Base-by-base conservation (phyloP, 2,113 vertebrate genomes). In the Melanostigma gelatinosum region DNA sequence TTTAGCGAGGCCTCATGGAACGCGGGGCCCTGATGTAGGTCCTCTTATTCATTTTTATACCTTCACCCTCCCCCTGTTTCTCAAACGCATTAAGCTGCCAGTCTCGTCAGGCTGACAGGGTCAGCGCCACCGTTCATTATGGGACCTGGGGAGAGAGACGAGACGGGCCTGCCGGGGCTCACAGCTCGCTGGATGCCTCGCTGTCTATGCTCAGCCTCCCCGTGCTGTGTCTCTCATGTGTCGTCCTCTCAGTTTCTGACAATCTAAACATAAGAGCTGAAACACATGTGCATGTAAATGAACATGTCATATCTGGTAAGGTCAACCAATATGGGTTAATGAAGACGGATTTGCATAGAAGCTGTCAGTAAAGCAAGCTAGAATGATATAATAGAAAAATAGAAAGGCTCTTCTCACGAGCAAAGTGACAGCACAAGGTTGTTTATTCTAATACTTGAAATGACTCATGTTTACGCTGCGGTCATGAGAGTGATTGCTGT, bases 101-200 rank as follows among this genome's bases (percentile, higher is more conserved):
- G 94, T 95, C 94, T 77, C 83, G 92, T 97, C 96, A 95, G 88
- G 85, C 85, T 93, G 96, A 96, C 95, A 94, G 95, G 96, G 96
- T 95, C 97, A 92, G 75, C 58, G 82, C 93, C 95, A 94, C 94
- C 94, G 90, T 95, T 94, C 94, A 97, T 97, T 96, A 96, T 18
- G 91, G 92, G 94, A 95, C 94, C 95, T 92, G 91, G 94, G 94
- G 82, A 96, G 20, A 93, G 82, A 95, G 94, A 96, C 94, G 89
- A 94, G 94, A 90, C 92, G 94, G 94, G 32, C 42, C 67, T 74
- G 83, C 38, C 18, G 69, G 61, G 74, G 38, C 54, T 69, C 50
- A 52, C 38, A 54, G 77, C 82, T 77, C 46, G 9, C 69, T 79
- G 50, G 54, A 69, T 62, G 76, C 40, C 74, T 79, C 44, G 8